A percentile compares a stretch with the other conserved stretches of the same genome.
Conservation (phyloP, 1,140 invertebrate genomes). For the Solenopsis fugax region DNA sequence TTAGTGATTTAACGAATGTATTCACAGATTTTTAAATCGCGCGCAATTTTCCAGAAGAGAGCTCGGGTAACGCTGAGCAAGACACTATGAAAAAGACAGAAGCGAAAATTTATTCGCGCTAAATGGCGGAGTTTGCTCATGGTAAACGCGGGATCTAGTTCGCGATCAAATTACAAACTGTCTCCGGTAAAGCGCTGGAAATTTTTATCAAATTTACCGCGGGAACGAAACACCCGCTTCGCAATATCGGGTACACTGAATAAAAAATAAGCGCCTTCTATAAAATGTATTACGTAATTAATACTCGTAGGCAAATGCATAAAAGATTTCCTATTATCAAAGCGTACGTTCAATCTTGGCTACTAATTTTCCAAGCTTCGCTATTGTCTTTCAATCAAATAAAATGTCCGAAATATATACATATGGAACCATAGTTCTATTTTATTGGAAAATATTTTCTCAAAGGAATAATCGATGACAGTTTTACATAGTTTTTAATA, state of each 20-base stretch:
- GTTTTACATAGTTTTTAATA: background rate
- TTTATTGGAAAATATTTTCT: background rate
- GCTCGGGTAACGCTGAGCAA: constrained; percentile 8
- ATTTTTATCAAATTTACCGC: constrained; percentile 71
- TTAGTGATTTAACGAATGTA: constrained; percentile 4
- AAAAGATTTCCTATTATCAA: background rate
- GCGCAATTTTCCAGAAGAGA: background rate
- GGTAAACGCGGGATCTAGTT: constrained; percentile 73
- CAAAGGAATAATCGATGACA: background rate
- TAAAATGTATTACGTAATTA: constrained; percentile 13
- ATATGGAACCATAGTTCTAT: background rate
- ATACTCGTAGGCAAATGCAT: background rate
- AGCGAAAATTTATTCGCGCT: constrained; percentile 67
- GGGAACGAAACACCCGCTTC: constrained; percentile 15
- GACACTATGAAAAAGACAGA: constrained; percentile 7
- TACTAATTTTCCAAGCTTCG: background rate
- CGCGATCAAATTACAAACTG: constrained; percentile 71
- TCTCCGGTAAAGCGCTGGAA: constrained; percentile 58
- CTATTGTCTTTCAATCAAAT: constrained; percentile 13
- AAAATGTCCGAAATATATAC: background rate
- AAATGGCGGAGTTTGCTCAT: constrained; percentile 68
- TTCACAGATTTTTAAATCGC: constrained; percentile 33
- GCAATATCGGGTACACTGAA: constrained; percentile 9
- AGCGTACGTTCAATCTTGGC: background rate
- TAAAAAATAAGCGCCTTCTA: background rate